Evolutionary conservation across 2,797 vertebrate genomes (phyloP).

Genomic region (Lateolabrax maculatus): DNA sequence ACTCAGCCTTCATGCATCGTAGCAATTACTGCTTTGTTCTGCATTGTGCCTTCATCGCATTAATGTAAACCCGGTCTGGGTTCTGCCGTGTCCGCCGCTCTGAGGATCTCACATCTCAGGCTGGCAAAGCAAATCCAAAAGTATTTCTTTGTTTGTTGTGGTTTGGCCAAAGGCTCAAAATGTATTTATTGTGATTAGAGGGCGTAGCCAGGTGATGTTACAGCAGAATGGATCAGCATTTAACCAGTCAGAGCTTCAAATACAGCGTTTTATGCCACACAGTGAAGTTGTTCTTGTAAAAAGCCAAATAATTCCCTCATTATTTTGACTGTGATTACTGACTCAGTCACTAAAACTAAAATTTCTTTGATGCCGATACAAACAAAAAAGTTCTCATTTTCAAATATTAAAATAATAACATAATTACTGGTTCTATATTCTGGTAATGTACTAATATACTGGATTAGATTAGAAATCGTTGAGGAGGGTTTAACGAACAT

Average conservation of each 20-base stretch:
- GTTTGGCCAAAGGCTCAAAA: background rate
- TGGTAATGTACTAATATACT: too few species aligned
- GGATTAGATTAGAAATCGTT: too few species aligned
- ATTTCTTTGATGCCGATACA: background rate
- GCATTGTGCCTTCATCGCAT: background rate
- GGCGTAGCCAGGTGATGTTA: background rate
- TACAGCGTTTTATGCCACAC: background rate
- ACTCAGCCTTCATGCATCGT: conserved; percentile 5
- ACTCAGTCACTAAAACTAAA: background rate
- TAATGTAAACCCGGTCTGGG: background rate
- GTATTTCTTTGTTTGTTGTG: too few species aligned
- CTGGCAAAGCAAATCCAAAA: too few species aligned
- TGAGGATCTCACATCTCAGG: too few species aligned
- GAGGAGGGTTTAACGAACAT: too few species aligned
- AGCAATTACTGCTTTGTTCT: conserved; percentile 3
- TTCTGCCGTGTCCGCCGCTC: background rate
- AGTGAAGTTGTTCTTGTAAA: background rate
- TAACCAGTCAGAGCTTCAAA: background rate
- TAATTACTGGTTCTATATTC: background rate
- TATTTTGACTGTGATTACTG: background rate
- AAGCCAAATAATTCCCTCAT: too few species aligned
- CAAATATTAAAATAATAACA: too few species aligned
- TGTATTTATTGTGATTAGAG: background rate
- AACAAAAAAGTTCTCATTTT: background rate
- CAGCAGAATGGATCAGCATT: background rate